Evolutionary conservation across 2,888 invertebrate species (phyloP).

Genomic region (Cryptus viduatorius): DNA sequence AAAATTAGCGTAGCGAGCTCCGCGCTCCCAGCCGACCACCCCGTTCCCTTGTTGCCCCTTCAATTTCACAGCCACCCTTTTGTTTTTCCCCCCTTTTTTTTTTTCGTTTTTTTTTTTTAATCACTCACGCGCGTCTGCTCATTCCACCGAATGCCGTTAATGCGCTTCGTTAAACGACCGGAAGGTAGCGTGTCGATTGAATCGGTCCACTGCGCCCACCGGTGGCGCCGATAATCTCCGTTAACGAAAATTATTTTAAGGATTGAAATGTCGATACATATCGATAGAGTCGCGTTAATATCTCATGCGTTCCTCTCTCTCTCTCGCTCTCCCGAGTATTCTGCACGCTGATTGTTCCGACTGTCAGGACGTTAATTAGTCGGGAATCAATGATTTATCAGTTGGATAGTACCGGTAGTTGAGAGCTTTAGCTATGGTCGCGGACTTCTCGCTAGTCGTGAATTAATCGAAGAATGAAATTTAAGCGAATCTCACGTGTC

Average conservation of each 20-base stretch:
- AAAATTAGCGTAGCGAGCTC: slow-evolving; percentile 74
- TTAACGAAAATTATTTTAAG: slow-evolving; percentile 2
- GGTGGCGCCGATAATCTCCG: neutral
- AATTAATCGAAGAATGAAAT: slow-evolving; percentile 61
- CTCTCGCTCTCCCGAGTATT: neutral
- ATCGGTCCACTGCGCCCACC: slow-evolving; percentile 3
- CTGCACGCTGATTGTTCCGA: neutral
- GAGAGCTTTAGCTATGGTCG: slow-evolving; percentile 9
- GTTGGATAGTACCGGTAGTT: neutral
- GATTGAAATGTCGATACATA: neutral
- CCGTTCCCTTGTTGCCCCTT: slow-evolving; percentile 12
- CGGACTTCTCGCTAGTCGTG: slow-evolving; percentile 20
- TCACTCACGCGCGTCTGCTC: slow-evolving; percentile 27
- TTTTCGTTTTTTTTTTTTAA: slow-evolving; percentile 43
- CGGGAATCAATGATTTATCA: slow-evolving; percentile 53
- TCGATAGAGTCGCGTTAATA: neutral
- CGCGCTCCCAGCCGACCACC: slow-evolving; percentile 23
- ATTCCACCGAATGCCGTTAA: slow-evolving; percentile 11
- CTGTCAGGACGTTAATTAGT: slow-evolving; percentile 47
- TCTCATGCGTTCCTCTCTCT: neutral
- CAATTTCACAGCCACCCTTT: slow-evolving; percentile 19
- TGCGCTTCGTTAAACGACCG: slow-evolving; percentile 39
- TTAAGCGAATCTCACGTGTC: slow-evolving; percentile 42
- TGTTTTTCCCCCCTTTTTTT: slow-evolving; percentile 9
- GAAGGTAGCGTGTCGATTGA: slow-evolving; percentile 35